Percentiles rank a stretch among this genome's conserved stretches.
These are phyloP conservation scores for Pseudochirops cupreus DNA, from an alignment of 2,797 vertebrate genomes.

Conservation along the genomic window DNA sequence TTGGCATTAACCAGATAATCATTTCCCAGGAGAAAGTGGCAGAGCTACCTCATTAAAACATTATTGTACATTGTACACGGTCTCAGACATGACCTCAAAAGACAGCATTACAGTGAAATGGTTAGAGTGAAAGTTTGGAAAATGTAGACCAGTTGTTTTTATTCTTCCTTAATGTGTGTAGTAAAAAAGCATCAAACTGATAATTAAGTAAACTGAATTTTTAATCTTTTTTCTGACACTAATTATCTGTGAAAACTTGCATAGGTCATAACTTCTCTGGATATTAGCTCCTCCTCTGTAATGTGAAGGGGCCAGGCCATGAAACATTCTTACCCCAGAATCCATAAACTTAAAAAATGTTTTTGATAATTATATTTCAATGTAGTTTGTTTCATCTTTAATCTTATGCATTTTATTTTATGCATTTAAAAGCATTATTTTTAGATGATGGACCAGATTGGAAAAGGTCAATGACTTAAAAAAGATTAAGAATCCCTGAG, in stretches of 20 bases:
- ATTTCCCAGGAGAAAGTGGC: neutral
- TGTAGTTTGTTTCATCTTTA: neutral
- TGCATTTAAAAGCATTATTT: neutral
- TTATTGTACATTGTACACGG: neutral
- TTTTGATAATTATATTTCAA: neutral
- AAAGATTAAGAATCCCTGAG: neutral
- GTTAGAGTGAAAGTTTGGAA: neutral
- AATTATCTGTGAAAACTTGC: neutral
- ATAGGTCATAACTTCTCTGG: neutral
- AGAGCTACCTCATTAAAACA: neutral
- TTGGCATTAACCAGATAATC: neutral
- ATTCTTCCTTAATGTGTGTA: neutral
- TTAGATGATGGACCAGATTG: neutral
- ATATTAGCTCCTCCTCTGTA: neutral
- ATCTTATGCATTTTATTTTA: neutral
- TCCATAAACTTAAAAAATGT: neutral
- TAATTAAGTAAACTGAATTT: neutral
- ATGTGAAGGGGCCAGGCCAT: neutral
- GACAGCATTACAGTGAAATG: neutral
- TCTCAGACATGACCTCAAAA: neutral
- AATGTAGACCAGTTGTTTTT: neutral
- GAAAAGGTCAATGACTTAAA: neutral
- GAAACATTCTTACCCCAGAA: neutral
- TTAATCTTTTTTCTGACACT: neutral
- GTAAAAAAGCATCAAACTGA: neutral